phyloP scores from a whole-genome alignment of 2,113 vertebrate species.

The Heptranchias perlo region DNA sequence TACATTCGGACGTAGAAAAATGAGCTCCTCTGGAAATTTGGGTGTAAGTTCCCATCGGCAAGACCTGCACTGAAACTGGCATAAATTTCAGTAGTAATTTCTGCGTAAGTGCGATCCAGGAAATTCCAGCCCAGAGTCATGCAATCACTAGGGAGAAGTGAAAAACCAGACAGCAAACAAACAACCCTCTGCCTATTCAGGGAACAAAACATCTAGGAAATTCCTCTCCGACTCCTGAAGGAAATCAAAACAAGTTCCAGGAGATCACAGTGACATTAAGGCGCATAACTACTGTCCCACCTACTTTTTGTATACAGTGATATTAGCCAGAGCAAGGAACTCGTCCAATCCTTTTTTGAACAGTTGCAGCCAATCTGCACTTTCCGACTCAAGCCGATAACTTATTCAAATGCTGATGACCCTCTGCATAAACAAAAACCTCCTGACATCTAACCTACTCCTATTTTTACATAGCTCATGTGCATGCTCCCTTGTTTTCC shows the following conservation, averaged over 20 bases:
- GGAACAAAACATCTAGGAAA: neutral
- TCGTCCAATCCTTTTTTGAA: neutral
- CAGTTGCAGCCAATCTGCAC: too few species aligned
- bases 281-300: neutral
- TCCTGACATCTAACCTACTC: too few species aligned
- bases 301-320: neutral
- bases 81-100: too few species aligned
- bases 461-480: too few species aligned
- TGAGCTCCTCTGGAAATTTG: neutral
- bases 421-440: too few species aligned
- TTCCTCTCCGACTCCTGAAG: neutral
- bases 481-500: neutral
- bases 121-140: neutral
- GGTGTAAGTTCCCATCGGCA: neutral
- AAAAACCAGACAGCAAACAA: neutral
- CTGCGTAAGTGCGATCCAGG: neutral
- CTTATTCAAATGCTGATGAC: too few species aligned
- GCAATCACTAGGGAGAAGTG: neutral
- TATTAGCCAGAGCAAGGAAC: neutral
- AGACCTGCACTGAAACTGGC: neutral
- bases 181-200: neutral
- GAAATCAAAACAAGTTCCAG: neutral
- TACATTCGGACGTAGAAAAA: neutral
- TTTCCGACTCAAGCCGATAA: too few species aligned
- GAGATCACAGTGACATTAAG: neutral